Evolutionary conservation across 2,113 vertebrate genomes (phyloP).

Genomic region (Ptychochromis oligacanthus): DNA sequence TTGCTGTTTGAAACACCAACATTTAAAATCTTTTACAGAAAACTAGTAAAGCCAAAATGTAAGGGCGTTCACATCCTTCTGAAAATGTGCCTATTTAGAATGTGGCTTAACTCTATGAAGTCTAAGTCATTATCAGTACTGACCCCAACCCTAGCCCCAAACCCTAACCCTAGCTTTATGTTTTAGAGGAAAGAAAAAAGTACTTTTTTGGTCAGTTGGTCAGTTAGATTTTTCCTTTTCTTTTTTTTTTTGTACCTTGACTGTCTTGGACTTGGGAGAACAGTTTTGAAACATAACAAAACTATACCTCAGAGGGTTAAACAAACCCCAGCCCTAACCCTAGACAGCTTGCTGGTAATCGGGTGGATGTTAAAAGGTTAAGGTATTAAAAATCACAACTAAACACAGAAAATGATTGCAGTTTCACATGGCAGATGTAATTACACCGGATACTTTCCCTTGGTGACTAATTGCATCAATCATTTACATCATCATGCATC

Average conservation of each 20-base stretch:
- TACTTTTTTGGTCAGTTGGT: neutral
- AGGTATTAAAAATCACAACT: neutral
- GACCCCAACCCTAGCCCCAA: too few species aligned
- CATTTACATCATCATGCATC: conserved; percentile 49
- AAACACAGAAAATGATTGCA: neutral
- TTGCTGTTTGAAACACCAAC: neutral
- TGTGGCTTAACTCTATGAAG: too few species aligned
- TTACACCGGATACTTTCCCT: conserved; percentile 20
- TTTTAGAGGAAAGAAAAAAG: neutral
- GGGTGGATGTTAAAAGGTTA: neutral
- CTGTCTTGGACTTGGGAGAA: neutral
- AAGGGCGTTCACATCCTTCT: neutral
- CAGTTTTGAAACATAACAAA: neutral
- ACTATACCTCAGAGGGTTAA: neutral
- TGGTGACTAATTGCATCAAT: conserved; percentile 51
- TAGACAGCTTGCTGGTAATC: neutral
- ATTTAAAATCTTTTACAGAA: neutral
- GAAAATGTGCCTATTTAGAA: neutral
- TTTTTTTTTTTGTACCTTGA: neutral
- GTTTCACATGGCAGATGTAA: conserved; percentile 6
- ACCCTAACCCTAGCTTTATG: neutral
- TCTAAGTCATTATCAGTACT: too few species aligned
- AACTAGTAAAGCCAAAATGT: neutral
- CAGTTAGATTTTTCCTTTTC: neutral
- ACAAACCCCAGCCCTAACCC: neutral